These are phyloP conservation scores for Caenorhabditis panamensis DNA, from an alignment of 2,888 invertebrate genomes.

Conservation along the genomic window DNA sequence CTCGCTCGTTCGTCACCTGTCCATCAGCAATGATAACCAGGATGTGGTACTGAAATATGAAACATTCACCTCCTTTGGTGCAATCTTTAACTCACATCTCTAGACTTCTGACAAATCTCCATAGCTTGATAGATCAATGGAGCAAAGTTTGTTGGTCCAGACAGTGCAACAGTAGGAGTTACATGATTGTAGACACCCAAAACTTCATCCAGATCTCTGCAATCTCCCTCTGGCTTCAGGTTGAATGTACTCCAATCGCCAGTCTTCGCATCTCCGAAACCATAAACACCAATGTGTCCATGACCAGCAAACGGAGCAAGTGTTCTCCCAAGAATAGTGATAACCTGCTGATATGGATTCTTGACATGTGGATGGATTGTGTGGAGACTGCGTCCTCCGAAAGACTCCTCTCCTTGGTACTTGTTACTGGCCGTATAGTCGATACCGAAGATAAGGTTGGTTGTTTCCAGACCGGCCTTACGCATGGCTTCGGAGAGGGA, in stretches of 20 bases:
- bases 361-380: constrained; percentile 75
- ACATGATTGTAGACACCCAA: constrained; percentile 82
- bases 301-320: constrained; percentile 83
- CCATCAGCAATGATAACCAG: constrained; percentile 84
- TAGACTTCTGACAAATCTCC: constrained; percentile 82
- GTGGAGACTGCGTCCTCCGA: constrained; percentile 82
- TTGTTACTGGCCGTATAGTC: constrained; percentile 84
- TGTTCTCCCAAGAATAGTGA: constrained; percentile 83
- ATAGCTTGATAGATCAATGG: constrained; percentile 83
- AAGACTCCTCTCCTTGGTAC: constrained; percentile 84
- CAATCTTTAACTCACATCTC: constrained; percentile 77
- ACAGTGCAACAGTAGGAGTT: constrained; percentile 82
- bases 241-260: constrained; percentile 83
- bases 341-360: constrained; percentile 83
- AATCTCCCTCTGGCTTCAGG: constrained; percentile 81
- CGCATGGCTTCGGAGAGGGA: constrained; percentile 81
- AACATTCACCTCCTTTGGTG: neutral
- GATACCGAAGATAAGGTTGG: constrained; percentile 84
- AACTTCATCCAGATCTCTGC: constrained; percentile 82
- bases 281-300: constrained; percentile 83
- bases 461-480: constrained; percentile 82
- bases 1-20: constrained; percentile 83
- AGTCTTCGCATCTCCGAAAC: constrained; percentile 83
- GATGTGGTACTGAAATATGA: constrained; percentile 82
- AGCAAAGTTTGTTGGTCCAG: constrained; percentile 84